These are phyloP conservation scores for Amorpha juglandis DNA, from an alignment of 2,888 invertebrate species.

Conservation along the genomic window DNA sequence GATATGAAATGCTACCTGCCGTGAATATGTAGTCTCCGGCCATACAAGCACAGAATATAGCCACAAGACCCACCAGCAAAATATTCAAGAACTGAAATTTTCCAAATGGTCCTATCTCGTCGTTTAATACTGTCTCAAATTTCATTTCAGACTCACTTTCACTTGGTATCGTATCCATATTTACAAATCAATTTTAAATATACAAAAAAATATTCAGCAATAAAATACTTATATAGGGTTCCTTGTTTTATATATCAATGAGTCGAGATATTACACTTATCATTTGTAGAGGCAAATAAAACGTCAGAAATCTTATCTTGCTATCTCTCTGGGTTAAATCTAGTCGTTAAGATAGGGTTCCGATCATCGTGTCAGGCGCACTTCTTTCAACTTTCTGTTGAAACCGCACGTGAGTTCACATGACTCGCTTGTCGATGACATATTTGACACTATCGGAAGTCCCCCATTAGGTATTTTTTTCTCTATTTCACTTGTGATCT, in stretches of 20 bases:
- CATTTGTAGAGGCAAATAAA: conserved; percentile 35
- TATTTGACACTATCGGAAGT: no score
- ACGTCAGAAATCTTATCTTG: conserved; percentile 41
- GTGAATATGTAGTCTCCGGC: conserved; percentile 75
- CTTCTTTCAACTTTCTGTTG: no score
- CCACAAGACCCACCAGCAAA: conserved; percentile 58
- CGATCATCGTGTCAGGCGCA: background rate
- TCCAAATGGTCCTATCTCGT: conserved; percentile 68
- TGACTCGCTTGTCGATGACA: no score
- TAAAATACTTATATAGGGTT: conserved; percentile 18
- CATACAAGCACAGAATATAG: conserved; percentile 66
- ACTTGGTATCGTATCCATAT: conserved; percentile 45
- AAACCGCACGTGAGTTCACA: no score
- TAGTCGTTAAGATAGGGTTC: background rate
- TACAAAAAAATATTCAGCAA: conserved; percentile 17
- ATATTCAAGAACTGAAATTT: conserved; percentile 68
- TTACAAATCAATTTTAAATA: conserved; percentile 1
- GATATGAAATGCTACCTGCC: conserved; percentile 64
- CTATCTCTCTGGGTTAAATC: conserved; percentile 24
- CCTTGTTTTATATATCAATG: conserved; percentile 36
- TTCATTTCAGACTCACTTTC: conserved; percentile 51
- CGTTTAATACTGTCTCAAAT: conserved; percentile 65
- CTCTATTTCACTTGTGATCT: no score
- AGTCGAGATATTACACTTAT: conserved; percentile 26
- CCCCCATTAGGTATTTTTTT: no score